Base-by-base conservation (phyloP, 2,888 invertebrate species). In the Eupithecia pulchellata region DNA sequence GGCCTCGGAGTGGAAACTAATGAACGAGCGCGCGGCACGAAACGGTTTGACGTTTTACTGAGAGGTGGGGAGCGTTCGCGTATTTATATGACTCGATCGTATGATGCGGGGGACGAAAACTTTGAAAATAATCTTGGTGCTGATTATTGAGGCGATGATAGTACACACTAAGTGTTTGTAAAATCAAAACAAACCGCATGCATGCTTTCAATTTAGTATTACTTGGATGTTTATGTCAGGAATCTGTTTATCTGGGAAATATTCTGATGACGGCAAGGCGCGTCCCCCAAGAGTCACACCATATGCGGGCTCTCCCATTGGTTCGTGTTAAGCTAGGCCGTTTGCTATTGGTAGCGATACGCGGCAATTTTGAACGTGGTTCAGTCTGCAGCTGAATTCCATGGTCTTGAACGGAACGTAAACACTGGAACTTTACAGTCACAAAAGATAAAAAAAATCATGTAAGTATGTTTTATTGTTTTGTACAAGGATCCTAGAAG, bases 271-370 rank as follows among this genome's bases (percentile, higher is more conserved):
- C 78, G 72, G 75, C 77, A 78, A 81, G 87, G 89, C 82, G 87
- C 92, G 88, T 89, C 91, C 91, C 91, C 87, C 88, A 79, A 78
- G 85, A 89, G 89, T 94, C 94, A 93, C 92, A 94, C 94, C 94
- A 94, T 88, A 89, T 89, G 82, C 82, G 79, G 79, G 82, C 80
- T 70, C 76, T 79, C 69, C 83, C 85, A 94, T 94, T 94, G 94
- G 94, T 75, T 78, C 73, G 68, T 75, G 77, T 39, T 70, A 76
- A 77, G 71, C 71, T 72, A 70, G 75, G 66, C 36, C 66, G 76
- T 77, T 80, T 81, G 77, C 82, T 78, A 93, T 93, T 92, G 93
- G 93, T 42, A 69, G 58, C 27, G 39, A 60, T 73, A 76, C 84
- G 91, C 91, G 92, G 82, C 73, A 69, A 62, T 77, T 88, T 89